Evolutionary conservation across 1,140 invertebrate genomes (phyloP).

Genomic region (Procambarus virginalis): DNA sequence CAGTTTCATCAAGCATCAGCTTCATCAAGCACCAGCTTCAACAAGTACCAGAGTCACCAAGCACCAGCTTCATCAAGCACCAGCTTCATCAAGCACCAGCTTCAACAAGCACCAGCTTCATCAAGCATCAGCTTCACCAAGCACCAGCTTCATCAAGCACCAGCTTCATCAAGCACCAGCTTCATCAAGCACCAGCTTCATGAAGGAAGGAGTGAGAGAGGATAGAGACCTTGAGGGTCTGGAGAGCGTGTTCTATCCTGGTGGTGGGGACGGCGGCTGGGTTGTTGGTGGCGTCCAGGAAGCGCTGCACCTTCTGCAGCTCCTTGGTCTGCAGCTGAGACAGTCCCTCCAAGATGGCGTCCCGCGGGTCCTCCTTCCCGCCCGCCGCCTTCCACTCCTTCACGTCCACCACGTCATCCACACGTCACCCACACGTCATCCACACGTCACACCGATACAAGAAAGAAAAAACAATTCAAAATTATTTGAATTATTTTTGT

Average conservation of each 20-base stretch:
- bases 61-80: too few species aligned
- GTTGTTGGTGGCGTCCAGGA: conserved; percentile 2
- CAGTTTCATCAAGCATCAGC: too few species aligned
- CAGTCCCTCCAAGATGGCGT: not conserved
- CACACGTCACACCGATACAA: not conserved
- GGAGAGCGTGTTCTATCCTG: conserved; percentile 16
- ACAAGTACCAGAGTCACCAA: too few species aligned
- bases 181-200: not conserved
- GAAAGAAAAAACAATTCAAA: not conserved
- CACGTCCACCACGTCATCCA: not conserved
- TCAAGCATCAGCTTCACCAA: too few species aligned
- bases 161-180: too few species aligned
- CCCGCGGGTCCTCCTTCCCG: not conserved
- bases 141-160: too few species aligned
- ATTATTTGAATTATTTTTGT: not conserved
- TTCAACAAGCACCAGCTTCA: too few species aligned
- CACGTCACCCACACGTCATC: not conserved
- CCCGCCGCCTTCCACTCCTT: not conserved
- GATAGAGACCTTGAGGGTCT: conserved; percentile 28
- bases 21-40: not conserved
- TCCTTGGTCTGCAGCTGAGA: not conserved
- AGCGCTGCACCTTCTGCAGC: conserved; percentile 13
- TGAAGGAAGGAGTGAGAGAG: not conserved
- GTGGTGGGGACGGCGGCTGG: not conserved
- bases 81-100: too few species aligned